A percentile compares a stretch with the other conserved stretches of the same genome.
Evolutionary conservation across 2,888 invertebrate genomes (phyloP).

Genomic region (Drosophila helvetica): DNA sequence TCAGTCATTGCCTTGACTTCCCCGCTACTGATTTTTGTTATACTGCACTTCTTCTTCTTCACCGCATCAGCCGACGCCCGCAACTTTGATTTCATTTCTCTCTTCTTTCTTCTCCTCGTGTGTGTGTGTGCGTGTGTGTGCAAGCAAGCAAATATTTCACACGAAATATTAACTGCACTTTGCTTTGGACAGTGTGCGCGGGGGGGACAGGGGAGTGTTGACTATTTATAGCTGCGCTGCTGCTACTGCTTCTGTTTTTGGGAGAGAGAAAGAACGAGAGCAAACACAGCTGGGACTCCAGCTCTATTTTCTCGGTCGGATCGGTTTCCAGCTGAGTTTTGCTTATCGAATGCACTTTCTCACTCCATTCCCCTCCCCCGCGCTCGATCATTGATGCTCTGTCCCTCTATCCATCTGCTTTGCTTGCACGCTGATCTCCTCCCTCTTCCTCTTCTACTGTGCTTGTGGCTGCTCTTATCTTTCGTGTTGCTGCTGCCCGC

Average conservation of each 20-base stretch:
- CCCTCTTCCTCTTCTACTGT: conserved; percentile 1
- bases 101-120: conserved; percentile 24
- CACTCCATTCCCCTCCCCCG: conserved; percentile 19
- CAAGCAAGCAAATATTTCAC: conserved; percentile 70
- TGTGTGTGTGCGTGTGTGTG: conserved; percentile 46
- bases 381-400: not conserved
- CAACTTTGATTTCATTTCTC: conserved; percentile 47
- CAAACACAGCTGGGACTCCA: conserved; percentile 65
- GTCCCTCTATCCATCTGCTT: conserved; percentile 36
- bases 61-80: conserved; percentile 36
- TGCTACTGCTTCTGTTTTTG: conserved; percentile 13
- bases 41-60: not conserved
- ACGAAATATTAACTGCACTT: conserved; percentile 55
- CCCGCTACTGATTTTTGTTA: not conserved
- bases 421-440: conserved; percentile 4
- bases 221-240: conserved; percentile 56
- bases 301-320: conserved; percentile 5
- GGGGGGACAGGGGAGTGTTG: not conserved
- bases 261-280: conserved; percentile 13
- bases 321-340: conserved; percentile 38
- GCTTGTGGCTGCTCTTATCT: conserved; percentile 31
- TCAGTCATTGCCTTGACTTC: not conserved
- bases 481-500: conserved; percentile 46
- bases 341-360: conserved; percentile 66
- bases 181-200: conserved; percentile 2